Percentiles rank a stretch among this genome's conserved stretches.
These are phyloP conservation scores for Thelaira solivaga DNA, from an alignment of 2,888 invertebrate species.

Conservation along the genomic window DNA sequence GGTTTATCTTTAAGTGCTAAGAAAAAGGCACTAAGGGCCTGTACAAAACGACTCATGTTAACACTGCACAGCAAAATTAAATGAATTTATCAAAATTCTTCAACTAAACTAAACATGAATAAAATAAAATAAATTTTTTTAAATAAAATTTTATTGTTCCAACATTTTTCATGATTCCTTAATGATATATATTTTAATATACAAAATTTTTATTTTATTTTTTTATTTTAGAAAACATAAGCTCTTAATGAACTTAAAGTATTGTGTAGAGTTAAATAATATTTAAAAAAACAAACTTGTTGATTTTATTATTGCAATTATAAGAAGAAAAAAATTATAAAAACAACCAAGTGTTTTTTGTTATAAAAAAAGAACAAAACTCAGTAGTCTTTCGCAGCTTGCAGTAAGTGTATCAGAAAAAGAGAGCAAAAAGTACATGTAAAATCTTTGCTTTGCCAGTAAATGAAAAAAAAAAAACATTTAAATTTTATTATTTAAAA, in stretches of 20 bases:
- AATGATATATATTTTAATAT: too few relatives aligned
- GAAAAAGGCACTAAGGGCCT: not conserved
- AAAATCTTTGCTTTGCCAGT: too few relatives aligned
- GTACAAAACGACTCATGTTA: not conserved
- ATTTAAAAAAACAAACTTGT: slow-evolving; percentile 1
- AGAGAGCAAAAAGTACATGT: not conserved
- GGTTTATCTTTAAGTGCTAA: slow-evolving; percentile 41
- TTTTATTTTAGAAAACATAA: too few relatives aligned
- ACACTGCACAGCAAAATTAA: not conserved
- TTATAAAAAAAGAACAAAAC: slow-evolving; percentile 15
- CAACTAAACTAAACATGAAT: too few relatives aligned
- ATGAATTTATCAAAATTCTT: too few relatives aligned
- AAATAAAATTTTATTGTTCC: too few relatives aligned
- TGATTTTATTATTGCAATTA: not conserved
- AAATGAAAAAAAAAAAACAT: too few relatives aligned
- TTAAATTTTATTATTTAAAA: not conserved
- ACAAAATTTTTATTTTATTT: too few relatives aligned
- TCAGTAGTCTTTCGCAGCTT: slow-evolving; percentile 53
- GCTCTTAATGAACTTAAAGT: not conserved
- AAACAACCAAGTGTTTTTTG: slow-evolving; percentile 21
- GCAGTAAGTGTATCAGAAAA: slow-evolving; percentile 21
- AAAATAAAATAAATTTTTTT: too few relatives aligned
- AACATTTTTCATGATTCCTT: too few relatives aligned
- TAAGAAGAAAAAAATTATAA: slow-evolving; percentile 18
- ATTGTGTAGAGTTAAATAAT: slow-evolving; percentile 17